Evolutionary conservation across 2,113 vertebrate species (phyloP).

Genomic region (Machaerirhynchus nigripectus): DNA sequence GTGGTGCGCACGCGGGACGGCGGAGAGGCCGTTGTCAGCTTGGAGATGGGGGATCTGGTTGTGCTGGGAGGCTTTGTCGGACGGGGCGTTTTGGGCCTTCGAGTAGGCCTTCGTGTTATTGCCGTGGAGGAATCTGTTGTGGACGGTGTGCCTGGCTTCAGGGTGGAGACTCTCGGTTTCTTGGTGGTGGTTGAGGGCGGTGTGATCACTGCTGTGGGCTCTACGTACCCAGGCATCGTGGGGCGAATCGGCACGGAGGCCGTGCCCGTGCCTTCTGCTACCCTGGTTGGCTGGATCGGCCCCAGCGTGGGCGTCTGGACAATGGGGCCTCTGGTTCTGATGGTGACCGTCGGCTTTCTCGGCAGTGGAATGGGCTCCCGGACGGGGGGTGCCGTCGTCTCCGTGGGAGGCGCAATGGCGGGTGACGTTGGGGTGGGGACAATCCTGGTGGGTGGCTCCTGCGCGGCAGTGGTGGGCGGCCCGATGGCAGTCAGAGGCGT

Average conservation of each 20-base stretch:
- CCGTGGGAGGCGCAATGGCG: constrained; percentile 86
- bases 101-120: constrained; percentile 78
- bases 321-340: constrained; percentile 87
- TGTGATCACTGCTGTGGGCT: constrained; percentile 84
- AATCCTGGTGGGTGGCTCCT: constrained; percentile 85
- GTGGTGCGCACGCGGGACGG: constrained; percentile 77
- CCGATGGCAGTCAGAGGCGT: constrained; percentile 88
- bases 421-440: constrained; percentile 91
- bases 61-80: constrained; percentile 68
- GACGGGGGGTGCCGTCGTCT: constrained; percentile 82
- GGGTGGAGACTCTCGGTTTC: constrained; percentile 78
- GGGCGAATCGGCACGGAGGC: constrained; percentile 81
- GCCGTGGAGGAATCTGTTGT: constrained; percentile 76
- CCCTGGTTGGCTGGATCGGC: constrained; percentile 88
- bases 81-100: constrained; percentile 79
- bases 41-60: constrained; percentile 79
- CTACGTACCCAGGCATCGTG: constrained; percentile 83
- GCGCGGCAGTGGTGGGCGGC: constrained; percentile 83
- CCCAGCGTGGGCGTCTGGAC: constrained; percentile 88
- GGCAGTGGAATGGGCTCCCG: constrained; percentile 88
- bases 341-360: constrained; percentile 87
- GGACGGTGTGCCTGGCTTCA: constrained; percentile 76
- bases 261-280: constrained; percentile 81
- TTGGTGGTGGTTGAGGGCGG: constrained; percentile 85
- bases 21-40: constrained; percentile 81